Percentiles rank a stretch among this genome's conserved stretches.
These are phyloP conservation scores for Ursus arctos DNA, from an alignment of 2,113 vertebrate genomes.

Conservation along the genomic window DNA sequence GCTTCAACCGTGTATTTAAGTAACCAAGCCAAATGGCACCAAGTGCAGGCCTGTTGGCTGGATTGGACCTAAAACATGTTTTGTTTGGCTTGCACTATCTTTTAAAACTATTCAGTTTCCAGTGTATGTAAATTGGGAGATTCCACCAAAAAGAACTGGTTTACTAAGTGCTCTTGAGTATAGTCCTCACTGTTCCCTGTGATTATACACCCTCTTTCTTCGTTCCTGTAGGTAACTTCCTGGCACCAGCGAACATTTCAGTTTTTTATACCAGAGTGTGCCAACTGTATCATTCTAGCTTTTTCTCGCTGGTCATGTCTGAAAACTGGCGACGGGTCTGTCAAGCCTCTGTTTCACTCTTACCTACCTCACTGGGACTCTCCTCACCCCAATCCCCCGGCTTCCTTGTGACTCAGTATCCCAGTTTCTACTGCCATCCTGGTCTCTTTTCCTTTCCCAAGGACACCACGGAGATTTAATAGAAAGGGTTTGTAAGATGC, in stretches of 20 bases:
- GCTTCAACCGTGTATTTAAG: background rate
- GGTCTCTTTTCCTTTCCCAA: background rate
- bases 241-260: background rate
- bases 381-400: background rate
- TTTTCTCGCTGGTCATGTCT: background rate
- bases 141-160: background rate
- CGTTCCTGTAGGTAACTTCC: background rate
- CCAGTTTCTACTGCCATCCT: background rate
- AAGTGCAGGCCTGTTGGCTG: background rate
- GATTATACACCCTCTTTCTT: background rate
- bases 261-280: background rate
- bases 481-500: background rate
- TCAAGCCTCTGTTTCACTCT: background rate
- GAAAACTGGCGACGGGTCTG: background rate
- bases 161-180: background rate
- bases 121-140: background rate
- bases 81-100: background rate
- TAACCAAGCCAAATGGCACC: background rate
- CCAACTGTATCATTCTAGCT: accelerated
- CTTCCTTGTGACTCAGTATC: background rate
- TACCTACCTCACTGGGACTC: no score
- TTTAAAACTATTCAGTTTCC: background rate
- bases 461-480: background rate
- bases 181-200: background rate
- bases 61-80: background rate